Evolutionary conservation across 2,797 vertebrate genomes (phyloP), one percentile per base, ranked within the genome.

Genomic region (Melanotaenia nigrans): DNA sequence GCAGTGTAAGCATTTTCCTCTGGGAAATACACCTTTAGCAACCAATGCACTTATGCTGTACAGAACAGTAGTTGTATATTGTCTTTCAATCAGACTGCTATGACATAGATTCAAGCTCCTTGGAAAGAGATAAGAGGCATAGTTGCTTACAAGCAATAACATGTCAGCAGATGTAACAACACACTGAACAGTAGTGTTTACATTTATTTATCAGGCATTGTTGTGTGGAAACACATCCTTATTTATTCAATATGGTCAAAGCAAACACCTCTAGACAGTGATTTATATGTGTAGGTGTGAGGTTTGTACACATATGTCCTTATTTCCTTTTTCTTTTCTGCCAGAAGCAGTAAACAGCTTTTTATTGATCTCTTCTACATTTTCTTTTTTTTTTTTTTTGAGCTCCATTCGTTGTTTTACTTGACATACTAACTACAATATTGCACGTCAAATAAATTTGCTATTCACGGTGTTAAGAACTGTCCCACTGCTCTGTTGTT

Each of bases 121-220:
- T 30, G 69, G 63, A 81, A 54, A 59, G 61, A 32, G 5, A 69
- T 45, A 16, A 54, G 61, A 57, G 69, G 53, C 61, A 71, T 20
- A 64, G 24, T 30, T 56, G 45, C 70, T 61, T 61, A 53, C 42
- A 55, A 67, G 71, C 71, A 14, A 42, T 60, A 83, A 68, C 77
- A 74, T 73, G 77, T 86, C 86, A 84, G 58, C 36, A 65, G 70
- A 83, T 59, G 58, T 67, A 51, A 72, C 62, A 54, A 33, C 73
- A 61, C 5, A 40, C 72, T 72, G 53, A 81, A 73, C 54, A 55
- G 68, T 20, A 8, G 47, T 68, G 76, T 86, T 85, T 77, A 71
- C 63, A 35, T 81, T 82, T 38, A 79, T 77, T 84, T 74, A 55
- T 36, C 56, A 53, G 35, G 55, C 45, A 8, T 75, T 47, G 38